phyloP scores from a whole-genome alignment of 1,140 invertebrate genomes.

The Drosophila lini region DNA sequence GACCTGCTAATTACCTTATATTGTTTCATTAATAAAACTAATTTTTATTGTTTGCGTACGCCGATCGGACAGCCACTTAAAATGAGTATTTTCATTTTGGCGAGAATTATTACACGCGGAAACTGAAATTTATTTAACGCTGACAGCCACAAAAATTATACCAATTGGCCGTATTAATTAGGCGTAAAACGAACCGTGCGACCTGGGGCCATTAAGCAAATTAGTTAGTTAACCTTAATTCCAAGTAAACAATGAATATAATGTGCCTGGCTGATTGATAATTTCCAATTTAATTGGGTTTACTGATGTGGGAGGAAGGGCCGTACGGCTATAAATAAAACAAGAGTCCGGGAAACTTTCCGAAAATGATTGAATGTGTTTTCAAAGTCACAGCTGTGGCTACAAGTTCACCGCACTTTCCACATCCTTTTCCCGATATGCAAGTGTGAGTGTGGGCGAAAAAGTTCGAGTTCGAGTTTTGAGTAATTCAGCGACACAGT shows the following conservation, averaged over 20 bases:
- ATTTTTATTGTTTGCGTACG: background rate
- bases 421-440: conserved; percentile 15
- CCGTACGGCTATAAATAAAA: conserved; percentile 28
- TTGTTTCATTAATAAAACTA: conserved; percentile 1
- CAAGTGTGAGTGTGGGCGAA: conserved; percentile 15
- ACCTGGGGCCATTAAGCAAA: conserved; percentile 54
- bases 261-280: conserved; percentile 38
- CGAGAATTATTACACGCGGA: conserved; percentile 28
- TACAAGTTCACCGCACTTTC: conserved; percentile 47
- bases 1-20: conserved; percentile 26
- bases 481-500: conserved; percentile 41
- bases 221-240: conserved; percentile 42
- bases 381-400: conserved; percentile 69
- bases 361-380: conserved; percentile 73
- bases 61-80: conserved; percentile 12
- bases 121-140: conserved; percentile 60
- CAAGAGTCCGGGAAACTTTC: conserved; percentile 29
- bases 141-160: conserved; percentile 69
- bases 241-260: conserved; percentile 33
- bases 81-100: conserved; percentile 36
- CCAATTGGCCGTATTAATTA: conserved; percentile 72
- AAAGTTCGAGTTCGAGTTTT: conserved; percentile 45
- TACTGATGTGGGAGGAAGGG: background rate
- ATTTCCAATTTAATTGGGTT: conserved; percentile 45
- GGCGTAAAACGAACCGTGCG: conserved; percentile 45